Base-by-base conservation (phyloP, 2,888 invertebrate genomes). In the Quadriops clusia region DNA sequence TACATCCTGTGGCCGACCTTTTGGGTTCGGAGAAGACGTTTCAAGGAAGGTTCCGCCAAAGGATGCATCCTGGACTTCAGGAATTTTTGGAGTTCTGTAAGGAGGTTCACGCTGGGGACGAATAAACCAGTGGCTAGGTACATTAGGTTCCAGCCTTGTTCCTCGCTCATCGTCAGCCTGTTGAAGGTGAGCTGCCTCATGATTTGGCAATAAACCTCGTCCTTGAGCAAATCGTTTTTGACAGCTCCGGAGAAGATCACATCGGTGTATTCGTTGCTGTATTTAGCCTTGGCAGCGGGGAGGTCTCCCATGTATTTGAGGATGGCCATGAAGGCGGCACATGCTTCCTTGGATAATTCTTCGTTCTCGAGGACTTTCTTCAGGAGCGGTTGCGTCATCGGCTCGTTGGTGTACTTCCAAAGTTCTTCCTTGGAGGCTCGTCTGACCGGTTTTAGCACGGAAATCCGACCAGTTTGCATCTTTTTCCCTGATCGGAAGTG, bases 121-220 rank as follows among this genome's bases (percentile, higher is more conserved):
- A 89, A 89, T 24, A 87, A 66, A 1, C 91, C 93, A 0, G 89
- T 85, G 3, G 75, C 74, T 33, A 95, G 64, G 81, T 93, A 94
- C 73, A 95, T 74, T 37, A 94, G 60, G 56, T 95, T 91, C 94
- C 94, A 95, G 1, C 90, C 93, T 34, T 85, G 68, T 56, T 91
- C 89, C 57, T 90, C 90, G 52, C 91, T 90, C 28, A 79, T 60
- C 30, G 73, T 71, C 52, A 82, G 80, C 40, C 78, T 72, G 58
- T 94, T 95, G 44, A 80, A 82, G 0, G 89, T 94, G 38, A 95
- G 60, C 58, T 95, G 94, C 51, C 90, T 85, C 77, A 94, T 85
- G 37, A 94, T 71, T 60, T 95, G 94, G 53, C 93, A 94, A 51
- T 85, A 94, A 15, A 89, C 66, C 63, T 95, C 94, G 54, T 94